phyloP scores from a whole-genome alignment of 2,888 invertebrate species.

The Rotaria socialis region DNA sequence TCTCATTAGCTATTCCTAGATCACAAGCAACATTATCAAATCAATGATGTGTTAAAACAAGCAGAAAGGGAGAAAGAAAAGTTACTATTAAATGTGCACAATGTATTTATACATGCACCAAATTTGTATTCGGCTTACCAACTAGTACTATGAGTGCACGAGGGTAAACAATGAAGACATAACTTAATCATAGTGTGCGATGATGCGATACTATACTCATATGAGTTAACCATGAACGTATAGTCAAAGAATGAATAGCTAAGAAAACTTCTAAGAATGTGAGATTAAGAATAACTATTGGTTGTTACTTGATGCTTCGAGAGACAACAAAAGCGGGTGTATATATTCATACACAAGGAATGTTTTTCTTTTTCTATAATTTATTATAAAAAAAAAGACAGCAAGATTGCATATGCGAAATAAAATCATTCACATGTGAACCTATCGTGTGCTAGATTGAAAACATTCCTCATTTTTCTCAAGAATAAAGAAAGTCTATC shows the following conservation, averaged over 20 bases:
- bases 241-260: background rate
- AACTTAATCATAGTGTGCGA: background rate
- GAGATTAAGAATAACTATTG: too few species aligned
- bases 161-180: background rate
- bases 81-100: background rate
- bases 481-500: background rate
- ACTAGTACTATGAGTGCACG: background rate
- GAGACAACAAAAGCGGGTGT: too few species aligned
- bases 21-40: background rate
- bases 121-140: background rate
- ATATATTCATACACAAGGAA: too few species aligned
- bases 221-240: background rate
- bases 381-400: background rate
- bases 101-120: background rate
- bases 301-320: too few species aligned
- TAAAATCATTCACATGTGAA: background rate
- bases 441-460: background rate
- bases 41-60: background rate
- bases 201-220: background rate
- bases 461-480: background rate
- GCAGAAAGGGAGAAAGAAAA: background rate
- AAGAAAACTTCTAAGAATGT: too few species aligned
- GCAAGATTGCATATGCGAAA: background rate
- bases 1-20: background rate
- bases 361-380: background rate